Conservation (phyloP, 2,113 vertebrate genomes). For the Tupaia chinensis region DNA sequence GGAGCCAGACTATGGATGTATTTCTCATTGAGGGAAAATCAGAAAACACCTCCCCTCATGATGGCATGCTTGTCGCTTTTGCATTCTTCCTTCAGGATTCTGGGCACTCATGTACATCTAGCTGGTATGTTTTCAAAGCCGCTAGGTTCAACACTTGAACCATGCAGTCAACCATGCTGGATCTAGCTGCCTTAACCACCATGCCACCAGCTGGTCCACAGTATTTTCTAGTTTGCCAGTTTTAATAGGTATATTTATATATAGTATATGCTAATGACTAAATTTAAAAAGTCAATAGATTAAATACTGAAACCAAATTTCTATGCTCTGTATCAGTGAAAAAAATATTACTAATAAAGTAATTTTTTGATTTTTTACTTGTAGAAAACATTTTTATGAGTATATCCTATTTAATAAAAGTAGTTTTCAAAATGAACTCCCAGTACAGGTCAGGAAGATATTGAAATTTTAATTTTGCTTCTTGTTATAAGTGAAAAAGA, state of each 20-base stretch:
- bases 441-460: slow-evolving; percentile 2
- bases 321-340: background rate
- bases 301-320: background rate
- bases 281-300: background rate
- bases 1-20: too few relatives aligned
- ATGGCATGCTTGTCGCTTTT: too few relatives aligned
- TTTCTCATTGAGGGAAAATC: too few relatives aligned
- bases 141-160: too few relatives aligned
- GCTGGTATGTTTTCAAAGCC: too few relatives aligned
- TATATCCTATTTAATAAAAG: slow-evolving; percentile 40
- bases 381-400: background rate
- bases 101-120: too few relatives aligned
- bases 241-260: background rate
- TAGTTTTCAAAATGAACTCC: slow-evolving; percentile 44
- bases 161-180: too few relatives aligned
- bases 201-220: too few relatives aligned
- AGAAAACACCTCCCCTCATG: too few relatives aligned
- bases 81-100: too few relatives aligned
- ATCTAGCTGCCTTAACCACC: too few relatives aligned
- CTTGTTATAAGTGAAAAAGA: slow-evolving; percentile 70
- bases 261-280: background rate
- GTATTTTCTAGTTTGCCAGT: too few relatives aligned
- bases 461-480: slow-evolving; percentile 75
- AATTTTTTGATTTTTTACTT: background rate
- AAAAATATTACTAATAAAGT: background rate